Conservation (phyloP, 2,113 vertebrate genomes). For the Vidua macroura region DNA sequence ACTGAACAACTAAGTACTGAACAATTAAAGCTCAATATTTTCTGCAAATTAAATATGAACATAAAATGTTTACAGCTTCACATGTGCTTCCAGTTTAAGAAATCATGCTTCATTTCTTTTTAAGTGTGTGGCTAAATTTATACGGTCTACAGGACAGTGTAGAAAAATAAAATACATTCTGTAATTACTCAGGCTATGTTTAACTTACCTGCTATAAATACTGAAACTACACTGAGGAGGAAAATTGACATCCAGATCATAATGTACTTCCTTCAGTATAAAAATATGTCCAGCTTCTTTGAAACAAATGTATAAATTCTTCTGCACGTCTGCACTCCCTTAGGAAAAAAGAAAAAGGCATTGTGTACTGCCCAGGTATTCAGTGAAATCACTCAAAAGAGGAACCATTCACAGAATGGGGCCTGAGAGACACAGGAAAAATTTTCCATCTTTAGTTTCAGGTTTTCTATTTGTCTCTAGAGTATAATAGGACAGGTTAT, state of each 20-base stretch:
- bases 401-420: background rate
- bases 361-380: conserved; percentile 26
- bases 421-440: background rate
- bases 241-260: background rate
- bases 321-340: background rate
- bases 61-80: conserved; percentile 45
- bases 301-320: background rate
- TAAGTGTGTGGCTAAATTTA: conserved; percentile 7
- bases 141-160: background rate
- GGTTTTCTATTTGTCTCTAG: conserved; percentile 13
- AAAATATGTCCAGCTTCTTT: background rate
- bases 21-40: conserved; percentile 48
- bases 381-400: conserved; percentile 37
- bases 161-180: background rate
- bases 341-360: background rate
- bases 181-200: background rate
- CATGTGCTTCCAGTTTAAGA: background rate
- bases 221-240: background rate
- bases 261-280: background rate
- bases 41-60: background rate
- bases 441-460: conserved; percentile 24
- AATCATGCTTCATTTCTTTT: conserved; percentile 38
- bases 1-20: background rate
- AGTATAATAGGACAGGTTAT: conserved; percentile 35
- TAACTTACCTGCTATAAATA: conserved; percentile 13